phyloP scores from a whole-genome alignment of 1,140 invertebrate species.

The Rhagoletis zephyria region DNA sequence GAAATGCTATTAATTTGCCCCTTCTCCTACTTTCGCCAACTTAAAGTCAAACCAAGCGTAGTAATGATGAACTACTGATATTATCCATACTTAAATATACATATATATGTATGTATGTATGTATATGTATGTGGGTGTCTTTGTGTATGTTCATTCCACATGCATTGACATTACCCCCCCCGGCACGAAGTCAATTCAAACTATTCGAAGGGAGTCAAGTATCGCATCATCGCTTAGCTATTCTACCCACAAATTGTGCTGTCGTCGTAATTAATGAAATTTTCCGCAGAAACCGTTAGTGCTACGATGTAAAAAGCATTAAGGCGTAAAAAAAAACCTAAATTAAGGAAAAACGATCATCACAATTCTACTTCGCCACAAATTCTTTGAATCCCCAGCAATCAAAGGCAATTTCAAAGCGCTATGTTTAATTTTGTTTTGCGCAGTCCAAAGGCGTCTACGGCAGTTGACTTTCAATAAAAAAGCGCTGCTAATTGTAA shows the following conservation, averaged over 20 bases:
- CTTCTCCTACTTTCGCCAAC: not conserved
- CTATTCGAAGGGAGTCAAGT: constrained; percentile 11
- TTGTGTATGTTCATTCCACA: too few species aligned
- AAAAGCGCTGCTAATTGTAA: constrained; percentile 39
- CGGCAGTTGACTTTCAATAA: constrained; percentile 51
- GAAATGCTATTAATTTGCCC: constrained; percentile 24
- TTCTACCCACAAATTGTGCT: constrained; percentile 17
- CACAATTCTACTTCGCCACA: not conserved
- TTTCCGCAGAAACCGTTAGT: constrained; percentile 33
- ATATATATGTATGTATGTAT: not conserved
- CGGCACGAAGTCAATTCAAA: constrained; percentile 5
- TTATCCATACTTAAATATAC: not conserved
- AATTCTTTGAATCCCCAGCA: constrained; percentile 38
- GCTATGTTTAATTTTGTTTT: not conserved
- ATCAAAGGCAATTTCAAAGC: constrained; percentile 13
- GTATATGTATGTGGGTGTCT: not conserved
- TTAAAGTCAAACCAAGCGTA: too few species aligned
- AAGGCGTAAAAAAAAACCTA: not conserved
- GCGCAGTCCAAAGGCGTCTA: constrained; percentile 3
- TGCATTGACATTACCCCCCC: not conserved
- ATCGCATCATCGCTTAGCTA: not conserved
- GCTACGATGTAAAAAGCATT: not conserved
- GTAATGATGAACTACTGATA: too few species aligned
- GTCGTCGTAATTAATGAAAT: constrained; percentile 35
- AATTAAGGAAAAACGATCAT: not conserved